phyloP scores from a whole-genome alignment of 2,113 vertebrate species.

The Eudyptes chrysolophus region DNA sequence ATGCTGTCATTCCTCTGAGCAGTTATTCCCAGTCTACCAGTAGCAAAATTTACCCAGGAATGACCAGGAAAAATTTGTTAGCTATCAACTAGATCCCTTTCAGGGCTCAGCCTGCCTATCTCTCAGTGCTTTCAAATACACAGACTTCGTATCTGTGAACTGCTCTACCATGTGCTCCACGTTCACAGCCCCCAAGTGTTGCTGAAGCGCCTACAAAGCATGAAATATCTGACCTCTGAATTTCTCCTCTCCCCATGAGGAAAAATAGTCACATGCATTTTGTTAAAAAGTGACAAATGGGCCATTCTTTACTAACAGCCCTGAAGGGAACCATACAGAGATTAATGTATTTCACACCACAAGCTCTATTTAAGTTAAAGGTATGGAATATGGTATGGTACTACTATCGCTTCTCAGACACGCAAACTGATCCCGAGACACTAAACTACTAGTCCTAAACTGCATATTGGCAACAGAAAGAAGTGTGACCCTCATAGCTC shows the following conservation, averaged over 20 bases:
- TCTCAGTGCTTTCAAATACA: not conserved
- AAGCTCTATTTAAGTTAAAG: not conserved
- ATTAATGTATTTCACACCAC: not conserved
- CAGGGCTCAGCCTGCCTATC: not conserved
- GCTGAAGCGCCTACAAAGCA: not conserved
- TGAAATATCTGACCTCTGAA: not conserved
- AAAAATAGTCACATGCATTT: not conserved
- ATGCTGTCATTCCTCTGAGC: not conserved
- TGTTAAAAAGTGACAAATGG: not conserved
- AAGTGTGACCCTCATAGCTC: not conserved
- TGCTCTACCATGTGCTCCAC: not conserved
- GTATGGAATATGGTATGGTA: not conserved
- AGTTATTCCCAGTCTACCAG: not conserved
- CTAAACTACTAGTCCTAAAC: not conserved
- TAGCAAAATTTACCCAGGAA: not conserved
- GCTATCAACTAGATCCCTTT: too few species aligned
- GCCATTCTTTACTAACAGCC: not conserved
- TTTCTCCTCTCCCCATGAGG: rapidly evolving
- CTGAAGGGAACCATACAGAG: not conserved
- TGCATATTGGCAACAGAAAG: not conserved
- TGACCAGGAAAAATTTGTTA: not conserved
- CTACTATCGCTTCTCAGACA: not conserved
- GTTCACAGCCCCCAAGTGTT: not conserved
- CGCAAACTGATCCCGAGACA: not conserved
- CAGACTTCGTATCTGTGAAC: rapidly evolving